phyloP scores from a whole-genome alignment of 2,113 vertebrate species.

The Lagenorhynchus albirostris region DNA sequence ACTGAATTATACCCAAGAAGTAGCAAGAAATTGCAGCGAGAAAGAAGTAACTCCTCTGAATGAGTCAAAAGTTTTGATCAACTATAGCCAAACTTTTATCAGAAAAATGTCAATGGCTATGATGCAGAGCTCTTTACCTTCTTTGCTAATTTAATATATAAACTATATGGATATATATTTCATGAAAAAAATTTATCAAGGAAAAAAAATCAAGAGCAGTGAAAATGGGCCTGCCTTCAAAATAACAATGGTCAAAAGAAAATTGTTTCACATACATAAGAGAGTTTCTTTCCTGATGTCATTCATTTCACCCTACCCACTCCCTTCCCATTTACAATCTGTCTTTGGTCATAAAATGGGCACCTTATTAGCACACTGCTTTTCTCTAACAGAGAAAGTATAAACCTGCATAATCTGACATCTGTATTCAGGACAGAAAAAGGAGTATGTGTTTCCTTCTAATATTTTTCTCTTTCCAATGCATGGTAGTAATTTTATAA shows the following conservation, averaged over 20 bases:
- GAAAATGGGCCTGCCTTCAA: neutral
- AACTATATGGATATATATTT: neutral
- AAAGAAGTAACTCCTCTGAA: conserved; percentile 33
- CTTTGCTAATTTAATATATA: conserved; percentile 8
- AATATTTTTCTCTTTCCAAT: conserved; percentile 38
- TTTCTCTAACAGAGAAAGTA: neutral
- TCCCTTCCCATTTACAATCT: neutral
- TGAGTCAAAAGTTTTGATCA: conserved; percentile 35
- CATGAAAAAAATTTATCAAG: neutral
- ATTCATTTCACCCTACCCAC: neutral
- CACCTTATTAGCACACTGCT: neutral
- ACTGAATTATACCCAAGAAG: neutral
- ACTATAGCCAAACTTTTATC: neutral
- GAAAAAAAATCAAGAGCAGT: neutral
- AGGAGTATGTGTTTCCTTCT: neutral
- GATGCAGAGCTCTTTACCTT: neutral
- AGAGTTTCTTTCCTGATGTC: neutral
- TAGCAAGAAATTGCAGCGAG: neutral
- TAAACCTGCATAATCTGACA: neutral
- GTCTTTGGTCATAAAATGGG: neutral
- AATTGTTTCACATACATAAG: neutral
- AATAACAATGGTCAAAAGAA: neutral
- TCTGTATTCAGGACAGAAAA: conserved; percentile 7
- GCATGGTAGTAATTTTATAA: conserved; percentile 22
- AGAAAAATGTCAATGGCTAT: conserved; percentile 11